A percentile compares a stretch with the other conserved stretches of the same genome.
Conservation (phyloP, 2,797 vertebrate genomes). For the Falco peregrinus region DNA sequence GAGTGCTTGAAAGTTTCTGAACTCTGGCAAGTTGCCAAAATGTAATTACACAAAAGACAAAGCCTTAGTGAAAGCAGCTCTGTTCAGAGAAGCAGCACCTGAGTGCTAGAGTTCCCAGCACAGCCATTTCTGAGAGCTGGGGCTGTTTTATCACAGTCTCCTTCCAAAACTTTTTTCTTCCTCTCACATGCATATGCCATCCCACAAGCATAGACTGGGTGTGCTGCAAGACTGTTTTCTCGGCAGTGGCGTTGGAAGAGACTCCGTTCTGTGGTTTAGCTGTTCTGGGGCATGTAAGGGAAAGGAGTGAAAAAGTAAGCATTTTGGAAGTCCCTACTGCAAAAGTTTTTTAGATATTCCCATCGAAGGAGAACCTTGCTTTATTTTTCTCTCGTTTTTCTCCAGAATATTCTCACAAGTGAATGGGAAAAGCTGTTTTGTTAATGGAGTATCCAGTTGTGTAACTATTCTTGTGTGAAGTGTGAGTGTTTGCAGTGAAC, state of each 20-base stretch:
- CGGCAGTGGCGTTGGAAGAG: not conserved
- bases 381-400: not conserved
- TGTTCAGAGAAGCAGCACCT: conserved; percentile 50
- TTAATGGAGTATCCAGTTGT: not conserved
- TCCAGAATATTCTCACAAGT: not conserved
- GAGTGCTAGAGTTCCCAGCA: conserved; percentile 33
- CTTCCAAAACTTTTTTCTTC: not conserved
- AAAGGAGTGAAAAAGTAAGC: conserved; percentile 12
- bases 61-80: conserved; percentile 42
- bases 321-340: not conserved
- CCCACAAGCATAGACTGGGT: not conserved
- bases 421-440: conserved; percentile 41
- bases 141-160: not conserved
- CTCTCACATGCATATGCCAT: not conserved
- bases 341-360: conserved; percentile 4
- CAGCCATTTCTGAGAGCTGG: not conserved
- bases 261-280: not conserved
- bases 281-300: not conserved
- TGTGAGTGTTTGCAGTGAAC: not conserved
- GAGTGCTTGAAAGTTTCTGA: conserved; percentile 72
- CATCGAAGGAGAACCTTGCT: not conserved
- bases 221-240: not conserved
- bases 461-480: conserved; percentile 15
- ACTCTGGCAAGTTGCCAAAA: conserved; percentile 55
- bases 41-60: conserved; percentile 69